Evolutionary conservation across 2,888 invertebrate species (phyloP), one percentile per base, ranked within the genome.

Genomic region (Drosophila recens): DNA sequence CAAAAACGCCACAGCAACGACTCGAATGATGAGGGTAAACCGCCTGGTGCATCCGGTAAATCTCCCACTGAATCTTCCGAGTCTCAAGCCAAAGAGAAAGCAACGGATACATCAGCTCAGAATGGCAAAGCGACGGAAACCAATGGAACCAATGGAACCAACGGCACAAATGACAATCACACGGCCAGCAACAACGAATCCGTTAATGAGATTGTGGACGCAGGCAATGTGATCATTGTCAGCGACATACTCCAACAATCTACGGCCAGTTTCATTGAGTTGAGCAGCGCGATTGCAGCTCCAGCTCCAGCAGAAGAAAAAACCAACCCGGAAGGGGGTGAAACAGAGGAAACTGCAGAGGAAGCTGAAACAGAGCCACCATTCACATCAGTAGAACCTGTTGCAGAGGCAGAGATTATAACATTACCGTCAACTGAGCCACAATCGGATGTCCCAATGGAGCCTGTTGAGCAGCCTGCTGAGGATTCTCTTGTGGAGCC

Each of bases 1-100:
- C 94, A 94, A 58, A 94, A 94, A 76, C 94, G 97, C 8, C 93
- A 96, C 53, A 97, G 97, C 0, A 96, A 96, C 0, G 97, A 97
- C 92, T 97, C 97, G 0, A 96, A 96, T 80, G 97, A 96, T 90
- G 96, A 92, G 11, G 94, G 94, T 63, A 94, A 94, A 2, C 94
- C 93, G 0, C 80, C 84, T 0, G 81, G 84, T 3, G 65, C 71
- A 0, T 40, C 66, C 0, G 46, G 51, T 0, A 79, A 78, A 53
- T 62, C 75, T 0, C 46, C 23, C 0, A 3, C 68, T 15, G 75
- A 70, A 17, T 11, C 30, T 2, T 20, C 33, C 2, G 42, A 72
- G 11, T 27, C 48, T 5, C 15, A 38, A 42, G 23, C 48, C 20
- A 67, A 71, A 52, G 72, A 66, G 6, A 85, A 63, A 3, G 10